Evolutionary conservation across 1,140 invertebrate species (phyloP).

Genomic region (Probaryconus sp.): DNA sequence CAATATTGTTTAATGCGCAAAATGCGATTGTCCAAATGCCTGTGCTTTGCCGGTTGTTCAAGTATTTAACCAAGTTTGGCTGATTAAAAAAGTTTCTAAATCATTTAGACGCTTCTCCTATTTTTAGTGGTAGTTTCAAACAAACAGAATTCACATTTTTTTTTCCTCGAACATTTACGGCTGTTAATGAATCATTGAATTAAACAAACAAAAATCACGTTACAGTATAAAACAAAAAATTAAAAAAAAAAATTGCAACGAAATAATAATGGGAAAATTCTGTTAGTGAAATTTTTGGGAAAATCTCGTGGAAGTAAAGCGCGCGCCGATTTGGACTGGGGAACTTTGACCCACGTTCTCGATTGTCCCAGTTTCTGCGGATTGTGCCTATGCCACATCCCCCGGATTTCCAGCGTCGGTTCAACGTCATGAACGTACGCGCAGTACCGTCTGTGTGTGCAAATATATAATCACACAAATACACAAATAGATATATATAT

Average conservation of each 20-base stretch:
- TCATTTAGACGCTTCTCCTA: too few species aligned
- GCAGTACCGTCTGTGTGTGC: slow-evolving; percentile 2
- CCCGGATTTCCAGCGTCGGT: slow-evolving; percentile 39
- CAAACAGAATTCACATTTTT: too few species aligned
- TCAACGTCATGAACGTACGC: slow-evolving; percentile 15
- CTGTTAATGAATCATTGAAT: too few species aligned
- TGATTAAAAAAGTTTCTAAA: slow-evolving; percentile 11
- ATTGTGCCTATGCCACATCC: slow-evolving; percentile 41
- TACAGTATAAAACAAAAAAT: slow-evolving; percentile 1
- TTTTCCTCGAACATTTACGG: too few species aligned
- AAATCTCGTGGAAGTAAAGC: too few species aligned
- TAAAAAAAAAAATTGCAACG: not conserved
- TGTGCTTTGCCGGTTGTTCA: not conserved
- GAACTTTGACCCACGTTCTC: slow-evolving; percentile 59
- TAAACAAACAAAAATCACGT: too few species aligned
- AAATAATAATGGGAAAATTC: too few species aligned
- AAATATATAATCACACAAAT: too few species aligned
- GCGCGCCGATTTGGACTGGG: slow-evolving; percentile 31
- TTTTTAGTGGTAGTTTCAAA: too few species aligned
- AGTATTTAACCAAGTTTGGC: not conserved
- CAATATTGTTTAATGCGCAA: not conserved
- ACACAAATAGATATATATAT: too few species aligned
- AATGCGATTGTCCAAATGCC: not conserved
- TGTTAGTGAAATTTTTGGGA: too few species aligned
- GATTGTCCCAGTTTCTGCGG: slow-evolving; percentile 55